These are phyloP conservation scores for Oreochromis niloticus DNA, from an alignment of 2,113 vertebrate genomes.

Conservation along the genomic window DNA sequence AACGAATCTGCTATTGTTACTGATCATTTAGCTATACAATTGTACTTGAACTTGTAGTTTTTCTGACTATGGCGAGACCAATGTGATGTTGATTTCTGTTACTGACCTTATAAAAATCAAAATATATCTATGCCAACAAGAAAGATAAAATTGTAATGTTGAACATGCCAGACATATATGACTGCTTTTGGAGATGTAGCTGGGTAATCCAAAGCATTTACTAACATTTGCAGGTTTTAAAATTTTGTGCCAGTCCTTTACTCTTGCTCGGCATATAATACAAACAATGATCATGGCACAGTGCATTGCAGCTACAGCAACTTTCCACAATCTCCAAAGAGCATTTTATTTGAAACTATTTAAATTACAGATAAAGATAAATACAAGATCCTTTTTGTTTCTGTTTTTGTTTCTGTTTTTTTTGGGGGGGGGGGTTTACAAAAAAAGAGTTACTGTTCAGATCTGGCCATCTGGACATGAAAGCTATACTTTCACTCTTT, in stretches of 20 bases:
- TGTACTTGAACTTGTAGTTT: neutral
- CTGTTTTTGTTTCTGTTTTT: neutral
- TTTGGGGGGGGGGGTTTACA: neutral
- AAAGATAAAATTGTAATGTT: neutral
- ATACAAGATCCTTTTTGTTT: neutral
- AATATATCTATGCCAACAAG: neutral
- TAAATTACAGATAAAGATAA: neutral
- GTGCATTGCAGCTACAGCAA: neutral
- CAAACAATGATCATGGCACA: neutral
- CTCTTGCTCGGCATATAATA: neutral
- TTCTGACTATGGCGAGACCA: neutral
- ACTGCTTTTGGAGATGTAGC: neutral
- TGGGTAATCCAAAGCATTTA: neutral
- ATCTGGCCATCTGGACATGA: neutral
- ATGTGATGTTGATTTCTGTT: neutral
- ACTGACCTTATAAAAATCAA: neutral
- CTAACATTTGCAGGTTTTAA: neutral
- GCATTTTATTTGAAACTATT: neutral
- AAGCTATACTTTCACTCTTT: neutral
- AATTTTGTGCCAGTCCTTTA: neutral
- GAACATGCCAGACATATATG: neutral
- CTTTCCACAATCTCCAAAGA: neutral
- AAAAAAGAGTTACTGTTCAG: neutral
- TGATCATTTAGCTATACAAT: neutral
- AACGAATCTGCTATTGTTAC: neutral